These are phyloP conservation scores for Otus sunia DNA, from an alignment of 2,113 vertebrate genomes.

Conservation along the genomic window DNA sequence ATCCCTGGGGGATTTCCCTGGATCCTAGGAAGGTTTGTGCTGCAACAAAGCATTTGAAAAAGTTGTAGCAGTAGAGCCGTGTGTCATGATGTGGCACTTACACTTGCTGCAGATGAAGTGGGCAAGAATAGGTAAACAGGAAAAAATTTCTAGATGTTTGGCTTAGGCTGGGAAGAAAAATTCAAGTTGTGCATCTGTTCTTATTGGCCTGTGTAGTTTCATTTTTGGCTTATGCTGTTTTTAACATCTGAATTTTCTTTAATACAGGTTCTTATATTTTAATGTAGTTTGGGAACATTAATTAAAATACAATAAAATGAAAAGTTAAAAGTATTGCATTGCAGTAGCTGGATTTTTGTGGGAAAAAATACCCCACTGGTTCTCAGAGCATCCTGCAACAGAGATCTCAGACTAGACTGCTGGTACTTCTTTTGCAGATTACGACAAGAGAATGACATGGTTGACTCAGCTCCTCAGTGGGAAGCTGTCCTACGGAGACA, in stretches of 20 bases:
- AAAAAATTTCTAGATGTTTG: not conserved
- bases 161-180: not conserved
- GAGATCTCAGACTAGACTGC: not conserved
- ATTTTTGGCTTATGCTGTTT: not conserved
- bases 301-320: not conserved
- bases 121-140: not conserved
- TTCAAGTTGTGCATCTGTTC: not conserved
- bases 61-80: not conserved
- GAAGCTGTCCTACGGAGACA: conserved; percentile 85
- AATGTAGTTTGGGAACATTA: not conserved
- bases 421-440: conserved; percentile 65
- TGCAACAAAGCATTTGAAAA: not conserved
- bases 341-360: not conserved
- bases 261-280: not conserved
- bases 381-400: not conserved
- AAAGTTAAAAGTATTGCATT: not conserved
- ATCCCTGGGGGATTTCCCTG: not conserved
- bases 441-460: conserved; percentile 86
- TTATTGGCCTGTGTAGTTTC: not conserved
- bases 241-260: not conserved
- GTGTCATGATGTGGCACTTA: not conserved
- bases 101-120: not conserved
- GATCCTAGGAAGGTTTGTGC: not conserved
- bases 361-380: not conserved
- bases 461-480: conserved; percentile 87